Percentiles rank a stretch among this genome's conserved stretches.
phyloP scores from a whole-genome alignment of 2,888 invertebrate species.

The Lepidochrysops patricia region DNA sequence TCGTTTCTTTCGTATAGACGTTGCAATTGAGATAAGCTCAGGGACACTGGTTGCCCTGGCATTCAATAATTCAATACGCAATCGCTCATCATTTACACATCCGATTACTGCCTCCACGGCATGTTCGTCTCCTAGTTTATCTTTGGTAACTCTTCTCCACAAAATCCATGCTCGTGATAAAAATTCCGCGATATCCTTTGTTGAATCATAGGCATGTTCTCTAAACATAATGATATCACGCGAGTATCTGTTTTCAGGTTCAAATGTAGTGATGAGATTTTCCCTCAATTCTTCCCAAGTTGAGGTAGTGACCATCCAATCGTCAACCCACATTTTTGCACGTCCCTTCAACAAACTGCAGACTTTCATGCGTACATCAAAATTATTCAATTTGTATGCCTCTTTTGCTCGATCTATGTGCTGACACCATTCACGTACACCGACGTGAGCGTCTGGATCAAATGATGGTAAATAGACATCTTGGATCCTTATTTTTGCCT shows the following conservation, averaged over 20 bases:
- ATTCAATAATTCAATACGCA: slow-evolving; percentile 17
- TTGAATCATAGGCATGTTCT: slow-evolving; percentile 27
- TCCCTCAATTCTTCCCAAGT: slow-evolving; percentile 28
- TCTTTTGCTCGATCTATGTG: slow-evolving; percentile 8
- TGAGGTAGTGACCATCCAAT: slow-evolving; percentile 28
- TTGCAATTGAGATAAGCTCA: slow-evolving; percentile 17
- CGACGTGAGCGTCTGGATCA: no score
- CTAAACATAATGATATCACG: slow-evolving; percentile 28
- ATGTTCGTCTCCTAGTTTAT: background rate
- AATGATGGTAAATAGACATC: no score
- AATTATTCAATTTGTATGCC: slow-evolving; percentile 15
- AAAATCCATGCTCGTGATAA: slow-evolving; percentile 30
- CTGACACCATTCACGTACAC: slow-evolving; percentile 29
- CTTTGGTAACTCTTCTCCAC: slow-evolving; percentile 23
- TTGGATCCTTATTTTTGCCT: slow-evolving; percentile 27
- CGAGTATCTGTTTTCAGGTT: slow-evolving; percentile 32
- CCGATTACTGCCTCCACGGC: slow-evolving; percentile 12
- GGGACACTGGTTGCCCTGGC: slow-evolving; percentile 16
- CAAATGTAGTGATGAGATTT: slow-evolving; percentile 22
- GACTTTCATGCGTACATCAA: slow-evolving; percentile 30
- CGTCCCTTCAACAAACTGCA: slow-evolving; percentile 29
- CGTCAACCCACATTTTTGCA: slow-evolving; percentile 29
- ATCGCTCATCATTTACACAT: background rate
- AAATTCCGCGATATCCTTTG: slow-evolving; percentile 29
- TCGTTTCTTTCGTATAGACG: slow-evolving; percentile 16